Base-by-base conservation (phyloP, 2,888 invertebrate species). In the Panzeria rudis region DNA sequence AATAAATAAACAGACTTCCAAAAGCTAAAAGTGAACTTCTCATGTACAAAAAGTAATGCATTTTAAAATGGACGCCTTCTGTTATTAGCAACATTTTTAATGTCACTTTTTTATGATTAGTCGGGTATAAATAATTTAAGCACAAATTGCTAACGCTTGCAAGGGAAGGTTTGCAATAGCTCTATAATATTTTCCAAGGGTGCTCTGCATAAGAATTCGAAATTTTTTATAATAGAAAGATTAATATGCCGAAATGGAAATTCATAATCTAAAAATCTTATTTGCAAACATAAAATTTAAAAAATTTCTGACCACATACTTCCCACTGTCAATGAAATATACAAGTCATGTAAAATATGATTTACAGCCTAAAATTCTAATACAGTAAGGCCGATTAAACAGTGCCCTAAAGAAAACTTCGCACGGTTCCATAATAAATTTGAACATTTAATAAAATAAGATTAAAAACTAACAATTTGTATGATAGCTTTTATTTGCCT, bases 1-100 rank as follows among this genome's bases (percentile, higher is more conserved):
- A 32, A n/a, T 29, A 29, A 29, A n/a, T n/a, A 56, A 41, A 52
- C 15, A 66, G 47, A 64, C 59, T 61, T 20, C 56, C 54, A 56
- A 71, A 47, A 59, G 64, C 50, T 13, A 59, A 77, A 64, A 50
- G n/a, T 75, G n/a, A 79, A 68, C 29, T 56, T 64, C 23, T 76
- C 72, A 44, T 54, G 13, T 13, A 20, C 13, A 20, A 23, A 62
- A 52, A 23, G 4, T 17, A 32, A 68, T 44, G 25, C 25, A 6
- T 72, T 47, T 61, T 20, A 32, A 72, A 52, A 61, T 38, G 15
- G n/a, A 71, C 71, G 79, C 84, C 79, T 79, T 84, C 71, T 79
- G 32, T 73, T 69, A 75, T 75, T 83, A 83, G 47, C 13, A 32
- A 66, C 3, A 38, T 61, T 15, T 52, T 41, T 56, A 20, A n/a